Evolutionary conservation across 1,140 invertebrate species (phyloP).

Genomic region (Eulimnadia texana): DNA sequence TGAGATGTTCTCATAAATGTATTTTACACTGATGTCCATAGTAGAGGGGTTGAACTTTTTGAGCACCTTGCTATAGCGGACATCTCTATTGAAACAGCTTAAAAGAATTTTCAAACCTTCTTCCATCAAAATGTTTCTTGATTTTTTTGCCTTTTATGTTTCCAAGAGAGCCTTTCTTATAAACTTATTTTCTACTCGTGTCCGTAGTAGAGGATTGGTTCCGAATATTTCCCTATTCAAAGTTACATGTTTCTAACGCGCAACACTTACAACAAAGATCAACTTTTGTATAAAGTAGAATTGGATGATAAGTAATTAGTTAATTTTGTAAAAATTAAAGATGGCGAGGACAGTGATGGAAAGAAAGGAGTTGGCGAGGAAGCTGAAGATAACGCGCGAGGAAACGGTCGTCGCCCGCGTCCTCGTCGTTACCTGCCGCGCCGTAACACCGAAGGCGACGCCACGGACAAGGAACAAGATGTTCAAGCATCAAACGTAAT

Average conservation of each 20-base stretch:
- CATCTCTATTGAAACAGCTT: too few relatives aligned
- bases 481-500: not conserved
- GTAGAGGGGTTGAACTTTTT: too few relatives aligned
- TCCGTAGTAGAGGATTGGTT: too few relatives aligned
- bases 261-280: not conserved
- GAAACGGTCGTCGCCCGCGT: constrained; percentile 24
- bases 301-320: not conserved
- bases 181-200: too few relatives aligned
- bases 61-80: too few relatives aligned
- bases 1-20: not conserved
- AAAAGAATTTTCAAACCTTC: too few relatives aligned
- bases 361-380: constrained; percentile 18
- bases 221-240: not conserved
- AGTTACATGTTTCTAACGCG: not conserved
- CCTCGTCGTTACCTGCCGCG: constrained; percentile 19
- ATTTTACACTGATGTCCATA: too few relatives aligned
- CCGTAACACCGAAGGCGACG: constrained; percentile 15
- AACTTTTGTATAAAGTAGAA: not conserved
- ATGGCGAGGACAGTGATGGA: constrained; percentile 18
- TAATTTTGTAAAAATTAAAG: constrained; percentile 13
- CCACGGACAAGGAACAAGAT: constrained; percentile 8
- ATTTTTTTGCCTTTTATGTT: too few relatives aligned
- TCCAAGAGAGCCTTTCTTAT: too few relatives aligned
- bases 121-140: too few relatives aligned
- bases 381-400: constrained; percentile 20